These are phyloP conservation scores for Bos javanicus DNA, from an alignment of 2,113 vertebrate genomes.

Conservation along the genomic window DNA sequence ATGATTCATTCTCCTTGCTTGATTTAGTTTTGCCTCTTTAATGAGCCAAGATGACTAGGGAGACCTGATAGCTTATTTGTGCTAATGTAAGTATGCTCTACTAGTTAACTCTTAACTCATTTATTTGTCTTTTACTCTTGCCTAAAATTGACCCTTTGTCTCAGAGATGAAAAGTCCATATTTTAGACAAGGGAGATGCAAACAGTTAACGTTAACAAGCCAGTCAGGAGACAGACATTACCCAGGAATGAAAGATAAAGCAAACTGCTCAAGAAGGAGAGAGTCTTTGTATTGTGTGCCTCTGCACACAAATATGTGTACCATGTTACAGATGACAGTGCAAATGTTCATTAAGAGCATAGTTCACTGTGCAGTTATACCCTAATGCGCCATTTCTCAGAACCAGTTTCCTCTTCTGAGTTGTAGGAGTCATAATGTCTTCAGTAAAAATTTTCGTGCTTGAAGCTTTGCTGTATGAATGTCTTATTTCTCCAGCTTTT, in stretches of 20 bases:
- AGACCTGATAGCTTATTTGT: slow-evolving; percentile 55
- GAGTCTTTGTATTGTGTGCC: neutral
- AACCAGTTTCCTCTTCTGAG: neutral
- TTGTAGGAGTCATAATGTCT: neutral
- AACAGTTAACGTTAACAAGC: neutral
- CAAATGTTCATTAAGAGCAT: neutral
- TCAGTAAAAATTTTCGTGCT: neutral
- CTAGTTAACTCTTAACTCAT: slow-evolving; percentile 56
- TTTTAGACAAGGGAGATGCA: slow-evolving; percentile 38
- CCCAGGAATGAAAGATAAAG: neutral
- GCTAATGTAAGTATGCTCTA: slow-evolving; percentile 59
- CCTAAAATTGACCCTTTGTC: slow-evolving; percentile 47
- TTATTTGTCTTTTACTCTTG: slow-evolving; percentile 46
- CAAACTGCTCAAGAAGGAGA: neutral
- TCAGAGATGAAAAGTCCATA: neutral
- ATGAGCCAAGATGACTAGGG: slow-evolving; percentile 63
- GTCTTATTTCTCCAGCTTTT: slow-evolving; percentile 24
- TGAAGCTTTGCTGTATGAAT: neutral
- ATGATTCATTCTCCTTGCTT: slow-evolving; percentile 73
- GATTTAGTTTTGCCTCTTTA: slow-evolving; percentile 71
- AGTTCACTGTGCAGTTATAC: neutral
- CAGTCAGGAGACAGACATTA: neutral
- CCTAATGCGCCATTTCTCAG: neutral
- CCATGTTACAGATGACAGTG: accelerated
- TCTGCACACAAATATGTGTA: neutral